phyloP scores from a whole-genome alignment of 2,888 invertebrate species.

The Drosophila tripunctata region DNA sequence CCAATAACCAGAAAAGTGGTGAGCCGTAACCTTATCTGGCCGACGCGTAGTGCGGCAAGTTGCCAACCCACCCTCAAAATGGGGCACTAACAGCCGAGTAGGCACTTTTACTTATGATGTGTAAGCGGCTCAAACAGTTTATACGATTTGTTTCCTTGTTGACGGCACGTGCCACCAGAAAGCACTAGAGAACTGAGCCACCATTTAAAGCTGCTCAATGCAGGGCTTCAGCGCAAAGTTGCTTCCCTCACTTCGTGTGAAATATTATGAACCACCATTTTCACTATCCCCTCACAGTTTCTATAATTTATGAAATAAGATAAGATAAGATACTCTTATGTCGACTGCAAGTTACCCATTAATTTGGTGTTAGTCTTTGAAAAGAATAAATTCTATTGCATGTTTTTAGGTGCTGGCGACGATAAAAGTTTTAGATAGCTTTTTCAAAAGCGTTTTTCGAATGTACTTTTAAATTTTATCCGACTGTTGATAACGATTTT shows the following conservation, averaged over 20 bases:
- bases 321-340: neutral
- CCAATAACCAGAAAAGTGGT: slow-evolving; percentile 49
- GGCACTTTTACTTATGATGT: slow-evolving; percentile 72
- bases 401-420: neutral
- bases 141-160: slow-evolving; percentile 77
- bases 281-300: neutral
- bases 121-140: slow-evolving; percentile 76
- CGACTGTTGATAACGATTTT: no score
- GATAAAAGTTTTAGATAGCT: no score
- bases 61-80: slow-evolving; percentile 23
- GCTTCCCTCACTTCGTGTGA: slow-evolving; percentile 24
- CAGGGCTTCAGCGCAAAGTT: slow-evolving; percentile 19
- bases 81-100: slow-evolving; percentile 13
- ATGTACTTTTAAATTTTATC: no score
- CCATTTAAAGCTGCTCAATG: slow-evolving; percentile 44
- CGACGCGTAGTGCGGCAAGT: slow-evolving; percentile 19
- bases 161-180: slow-evolving; percentile 66
- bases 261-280: slow-evolving; percentile 2
- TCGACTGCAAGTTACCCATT: neutral
- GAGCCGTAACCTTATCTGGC: slow-evolving; percentile 51
- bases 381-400: neutral
- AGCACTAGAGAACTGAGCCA: slow-evolving; percentile 29
- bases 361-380: neutral
- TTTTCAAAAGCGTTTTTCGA: no score
- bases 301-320: slow-evolving; percentile 11